Percentiles rank a stretch among this genome's conserved stretches.
Evolutionary conservation across 2,797 vertebrate species (phyloP).

Genomic region (Poeciliopsis gracilis): DNA sequence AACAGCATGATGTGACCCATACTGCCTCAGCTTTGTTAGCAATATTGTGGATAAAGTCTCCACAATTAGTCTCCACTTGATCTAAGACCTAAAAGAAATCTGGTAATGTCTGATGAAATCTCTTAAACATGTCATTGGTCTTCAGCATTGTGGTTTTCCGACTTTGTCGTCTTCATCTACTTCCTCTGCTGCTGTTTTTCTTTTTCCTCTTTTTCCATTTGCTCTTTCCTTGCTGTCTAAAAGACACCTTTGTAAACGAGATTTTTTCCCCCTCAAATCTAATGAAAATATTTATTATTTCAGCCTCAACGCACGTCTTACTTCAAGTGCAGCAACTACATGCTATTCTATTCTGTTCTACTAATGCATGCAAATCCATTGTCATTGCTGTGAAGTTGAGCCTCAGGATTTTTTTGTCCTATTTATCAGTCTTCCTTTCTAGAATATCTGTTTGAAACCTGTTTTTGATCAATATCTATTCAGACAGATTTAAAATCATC

Average conservation of each 20-base stretch:
- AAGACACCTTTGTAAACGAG: conserved; percentile 3
- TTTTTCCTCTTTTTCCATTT: conserved; percentile 25
- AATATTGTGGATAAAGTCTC: not conserved
- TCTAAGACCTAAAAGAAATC: conserved; percentile 4
- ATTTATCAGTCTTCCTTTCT: conserved; percentile 47
- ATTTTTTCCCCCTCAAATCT: not conserved
- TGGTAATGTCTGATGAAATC: not conserved
- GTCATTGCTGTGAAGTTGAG: conserved; percentile 31
- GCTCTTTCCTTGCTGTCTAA: conserved; percentile 35
- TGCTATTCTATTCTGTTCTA: not conserved
- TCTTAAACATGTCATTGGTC: not conserved
- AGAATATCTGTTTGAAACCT: not conserved
- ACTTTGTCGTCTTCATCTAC: not conserved
- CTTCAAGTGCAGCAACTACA: conserved; percentile 1
- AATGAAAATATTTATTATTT: not conserved
- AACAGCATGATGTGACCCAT: not conserved
- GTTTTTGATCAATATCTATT: not conserved
- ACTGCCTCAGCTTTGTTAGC: not conserved
- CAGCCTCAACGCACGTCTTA: not conserved
- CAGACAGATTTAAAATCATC: not conserved
- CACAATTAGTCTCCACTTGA: conserved; percentile 5
- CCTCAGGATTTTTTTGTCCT: conserved; percentile 66
- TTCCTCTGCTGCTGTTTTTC: conserved; percentile 19
- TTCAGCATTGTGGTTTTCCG: not conserved
- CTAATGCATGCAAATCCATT: conserved; percentile 36